Conservation (phyloP, 2,797 vertebrate species). For the Hippocampus kuda region DNA sequence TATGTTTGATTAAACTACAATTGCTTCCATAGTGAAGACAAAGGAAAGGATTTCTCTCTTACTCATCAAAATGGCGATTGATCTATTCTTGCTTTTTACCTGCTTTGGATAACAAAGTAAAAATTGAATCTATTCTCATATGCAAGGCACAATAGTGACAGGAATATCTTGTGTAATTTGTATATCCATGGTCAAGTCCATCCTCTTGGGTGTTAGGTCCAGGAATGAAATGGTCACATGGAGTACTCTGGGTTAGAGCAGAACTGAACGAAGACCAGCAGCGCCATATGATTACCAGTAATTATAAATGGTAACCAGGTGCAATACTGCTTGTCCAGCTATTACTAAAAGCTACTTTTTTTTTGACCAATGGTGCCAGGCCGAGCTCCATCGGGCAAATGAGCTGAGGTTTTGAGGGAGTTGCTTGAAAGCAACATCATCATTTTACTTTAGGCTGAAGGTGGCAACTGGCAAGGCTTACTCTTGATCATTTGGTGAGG, state of each 20-base stretch:
- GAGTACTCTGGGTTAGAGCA: slow-evolving; percentile 34
- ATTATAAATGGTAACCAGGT: slow-evolving; percentile 55
- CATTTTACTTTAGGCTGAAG: background rate
- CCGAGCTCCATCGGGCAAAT: slow-evolving; percentile 11
- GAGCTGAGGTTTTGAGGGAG: background rate
- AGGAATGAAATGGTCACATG: slow-evolving; percentile 37
- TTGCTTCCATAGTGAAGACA: slow-evolving; percentile 14
- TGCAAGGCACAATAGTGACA: slow-evolving; percentile 42
- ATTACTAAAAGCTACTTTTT: slow-evolving; percentile 46
- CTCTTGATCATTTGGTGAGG: slow-evolving; percentile 10
- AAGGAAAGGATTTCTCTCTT: slow-evolving; percentile 25
- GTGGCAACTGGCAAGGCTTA: background rate
- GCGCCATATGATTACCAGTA: slow-evolving; percentile 51
- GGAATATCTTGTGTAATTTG: slow-evolving; percentile 30
- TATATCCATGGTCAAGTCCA: slow-evolving; percentile 7
- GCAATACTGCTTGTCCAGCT: slow-evolving; percentile 34
- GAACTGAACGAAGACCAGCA: slow-evolving; percentile 50
- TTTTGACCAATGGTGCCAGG: slow-evolving; percentile 25
- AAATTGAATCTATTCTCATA: slow-evolving; percentile 52
- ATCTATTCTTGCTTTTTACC: slow-evolving; percentile 51
- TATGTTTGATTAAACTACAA: slow-evolving; percentile 7
- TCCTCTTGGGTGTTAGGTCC: slow-evolving; percentile 33
- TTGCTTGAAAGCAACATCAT: background rate
- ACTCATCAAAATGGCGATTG: slow-evolving; percentile 50
- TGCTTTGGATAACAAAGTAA: slow-evolving; percentile 47